Percentiles rank a stretch among this genome's conserved stretches.
Evolutionary conservation across 2,113 vertebrate genomes (phyloP).

Genomic region (Empidonax alnorum): DNA sequence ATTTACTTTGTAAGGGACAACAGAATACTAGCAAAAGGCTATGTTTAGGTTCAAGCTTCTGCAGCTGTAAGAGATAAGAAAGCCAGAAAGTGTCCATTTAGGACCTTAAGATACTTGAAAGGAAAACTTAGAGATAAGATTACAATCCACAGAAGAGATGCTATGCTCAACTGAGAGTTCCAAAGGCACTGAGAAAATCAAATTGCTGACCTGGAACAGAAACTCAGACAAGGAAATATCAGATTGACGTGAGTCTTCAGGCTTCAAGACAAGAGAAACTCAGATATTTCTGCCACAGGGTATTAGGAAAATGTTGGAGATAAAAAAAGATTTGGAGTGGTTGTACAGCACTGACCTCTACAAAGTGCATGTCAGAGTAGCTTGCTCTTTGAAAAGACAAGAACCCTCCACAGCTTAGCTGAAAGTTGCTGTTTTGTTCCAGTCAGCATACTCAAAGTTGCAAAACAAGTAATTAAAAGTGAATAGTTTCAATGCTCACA

Average conservation of each 20-base stretch:
- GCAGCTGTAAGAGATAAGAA: neutral
- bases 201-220: slow-evolving; percentile 4
- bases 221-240: slow-evolving; percentile 22
- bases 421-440: neutral
- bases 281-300: neutral
- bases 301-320: neutral
- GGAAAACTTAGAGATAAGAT: slow-evolving; percentile 21
- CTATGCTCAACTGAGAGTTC: neutral
- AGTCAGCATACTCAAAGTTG: neutral
- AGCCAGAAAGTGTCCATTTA: neutral
- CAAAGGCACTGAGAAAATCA: slow-evolving; percentile 2
- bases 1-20: neutral
- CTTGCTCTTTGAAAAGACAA: neutral
- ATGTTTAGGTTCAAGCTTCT: neutral
- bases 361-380: neutral
- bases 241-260: neutral
- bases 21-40: neutral
- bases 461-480: neutral
- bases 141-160: neutral
- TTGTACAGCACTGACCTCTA: neutral
- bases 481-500: neutral
- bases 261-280: neutral
- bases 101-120: neutral
- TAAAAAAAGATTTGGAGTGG: neutral
- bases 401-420: neutral